These are phyloP conservation scores for Drosophila merina DNA, from an alignment of 2,888 invertebrate species.

Conservation along the genomic window DNA sequence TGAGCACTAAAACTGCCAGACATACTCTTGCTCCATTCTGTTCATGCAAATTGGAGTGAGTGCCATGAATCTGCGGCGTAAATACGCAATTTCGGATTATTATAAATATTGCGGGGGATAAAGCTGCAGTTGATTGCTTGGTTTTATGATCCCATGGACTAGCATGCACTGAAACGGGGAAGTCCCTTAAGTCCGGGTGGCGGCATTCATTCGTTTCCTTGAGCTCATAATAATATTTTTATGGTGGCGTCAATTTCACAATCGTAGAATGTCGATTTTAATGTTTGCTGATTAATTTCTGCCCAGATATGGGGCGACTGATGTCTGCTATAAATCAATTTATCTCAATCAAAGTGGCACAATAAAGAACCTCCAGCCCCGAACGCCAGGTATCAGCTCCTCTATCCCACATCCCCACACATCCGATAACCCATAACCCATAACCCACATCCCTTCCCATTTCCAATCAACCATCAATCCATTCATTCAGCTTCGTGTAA, in stretches of 20 bases:
- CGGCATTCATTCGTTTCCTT: conserved; percentile 6
- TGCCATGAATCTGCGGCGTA: conserved; percentile 11
- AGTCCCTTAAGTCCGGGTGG: background rate
- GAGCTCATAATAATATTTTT: conserved; percentile 62
- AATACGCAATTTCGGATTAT: conserved; percentile 33
- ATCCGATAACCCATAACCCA: conserved; percentile 3
- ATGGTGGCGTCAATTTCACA: conserved; percentile 70
- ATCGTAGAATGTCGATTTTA: conserved; percentile 69
- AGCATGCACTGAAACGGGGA: background rate
- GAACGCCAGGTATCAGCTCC: background rate
- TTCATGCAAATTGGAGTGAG: conserved; percentile 26
- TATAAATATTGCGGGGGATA: conserved; percentile 24
- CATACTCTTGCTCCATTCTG: conserved; percentile 4
- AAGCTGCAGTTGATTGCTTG: conserved; percentile 23
- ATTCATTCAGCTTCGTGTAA: conserved; percentile 51
- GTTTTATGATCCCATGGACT: conserved; percentile 17
- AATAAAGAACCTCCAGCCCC: conserved; percentile 29
- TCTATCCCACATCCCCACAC: conserved; percentile 1
- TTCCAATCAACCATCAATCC: conserved; percentile 15
- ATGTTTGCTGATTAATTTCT: conserved; percentile 73
- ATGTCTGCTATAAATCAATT: conserved; percentile 69
- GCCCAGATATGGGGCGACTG: conserved; percentile 57
- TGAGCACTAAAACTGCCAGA: conserved; percentile 3
- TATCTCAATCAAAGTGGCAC: conserved; percentile 74
- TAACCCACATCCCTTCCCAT: conserved; percentile 6